Conservation (phyloP, 1,140 invertebrate genomes). For the Olivierus martensii region DNA sequence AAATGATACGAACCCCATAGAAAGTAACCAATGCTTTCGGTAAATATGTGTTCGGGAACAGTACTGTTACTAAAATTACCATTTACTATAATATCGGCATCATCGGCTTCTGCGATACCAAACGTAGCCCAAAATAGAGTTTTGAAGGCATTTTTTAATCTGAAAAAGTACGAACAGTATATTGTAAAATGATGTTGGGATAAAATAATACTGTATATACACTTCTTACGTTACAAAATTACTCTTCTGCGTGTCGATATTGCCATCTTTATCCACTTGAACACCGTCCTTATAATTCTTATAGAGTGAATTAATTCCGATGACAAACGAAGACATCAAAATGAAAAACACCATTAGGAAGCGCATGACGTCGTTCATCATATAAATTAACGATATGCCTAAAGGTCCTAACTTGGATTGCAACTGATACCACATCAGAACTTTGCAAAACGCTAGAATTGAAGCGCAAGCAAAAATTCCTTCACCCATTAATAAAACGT, state of each 20-base stretch:
- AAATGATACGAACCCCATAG: constrained; percentile 48
- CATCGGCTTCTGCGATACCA: constrained; percentile 48
- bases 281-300: constrained; percentile 16
- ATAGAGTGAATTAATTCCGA: constrained; percentile 19
- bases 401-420: constrained; percentile 43
- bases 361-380: constrained; percentile 14
- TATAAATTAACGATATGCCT: constrained; percentile 15
- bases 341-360: constrained; percentile 18
- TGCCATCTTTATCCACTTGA: not conserved
- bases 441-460: constrained; percentile 22
- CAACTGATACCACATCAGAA: constrained; percentile 41
- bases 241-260: constrained; percentile 2
- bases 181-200: no score
- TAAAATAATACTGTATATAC: no score
- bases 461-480: constrained; percentile 15
- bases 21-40: constrained; percentile 45
- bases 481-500: constrained; percentile 18
- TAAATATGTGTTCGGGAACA: constrained; percentile 37
- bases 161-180: constrained; percentile 31
- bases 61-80: constrained; percentile 30
- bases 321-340: constrained; percentile 16
- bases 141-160: constrained; percentile 43
- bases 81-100: constrained; percentile 39
- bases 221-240: no score
- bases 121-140: constrained; percentile 63